Percentiles rank a stretch among this genome's conserved stretches.
phyloP scores from a whole-genome alignment of 2,113 vertebrate genomes.

The Crocuta crocuta region DNA sequence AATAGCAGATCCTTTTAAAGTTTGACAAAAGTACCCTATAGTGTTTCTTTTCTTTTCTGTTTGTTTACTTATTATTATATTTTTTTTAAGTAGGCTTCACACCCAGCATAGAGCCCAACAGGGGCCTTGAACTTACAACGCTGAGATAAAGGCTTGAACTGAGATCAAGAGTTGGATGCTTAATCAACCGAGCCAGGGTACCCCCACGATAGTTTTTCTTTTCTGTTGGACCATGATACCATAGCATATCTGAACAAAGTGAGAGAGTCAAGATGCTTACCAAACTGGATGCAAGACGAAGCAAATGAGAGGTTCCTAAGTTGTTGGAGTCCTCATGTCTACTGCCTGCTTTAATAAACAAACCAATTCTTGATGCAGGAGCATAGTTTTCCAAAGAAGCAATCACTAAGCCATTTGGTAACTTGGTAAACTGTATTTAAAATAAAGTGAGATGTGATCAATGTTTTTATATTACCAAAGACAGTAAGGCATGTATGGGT shows the following conservation, averaged over 20 bases:
- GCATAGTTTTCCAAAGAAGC: constrained; percentile 97
- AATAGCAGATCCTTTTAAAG: neutral
- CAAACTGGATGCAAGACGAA: constrained; percentile 94
- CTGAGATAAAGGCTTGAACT: too few relatives aligned
- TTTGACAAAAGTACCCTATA: neutral
- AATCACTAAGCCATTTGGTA: constrained; percentile 95
- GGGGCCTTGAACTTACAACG: too few relatives aligned
- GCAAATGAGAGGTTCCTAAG: constrained; percentile 93
- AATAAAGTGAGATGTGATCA: constrained; percentile 37
- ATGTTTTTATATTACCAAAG: neutral
- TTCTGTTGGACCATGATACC: neutral
- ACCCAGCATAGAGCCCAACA: too few relatives aligned
- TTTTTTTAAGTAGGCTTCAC: too few relatives aligned
- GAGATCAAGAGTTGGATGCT: too few relatives aligned
- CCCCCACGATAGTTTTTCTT: neutral
- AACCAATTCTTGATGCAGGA: constrained; percentile 94
- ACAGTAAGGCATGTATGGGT: neutral
- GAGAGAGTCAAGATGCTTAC: constrained; percentile 83
- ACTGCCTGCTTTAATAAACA: constrained; percentile 95
- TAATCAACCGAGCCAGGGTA: too few relatives aligned
- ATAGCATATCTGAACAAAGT: neutral
- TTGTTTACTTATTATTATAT: neutral
- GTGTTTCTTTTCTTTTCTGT: too few relatives aligned
- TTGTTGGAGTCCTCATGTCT: constrained; percentile 92
- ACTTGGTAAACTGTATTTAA: constrained; percentile 91